Evolutionary conservation across 2,888 invertebrate genomes (phyloP).

Genomic region (Lycia hirtaria): DNA sequence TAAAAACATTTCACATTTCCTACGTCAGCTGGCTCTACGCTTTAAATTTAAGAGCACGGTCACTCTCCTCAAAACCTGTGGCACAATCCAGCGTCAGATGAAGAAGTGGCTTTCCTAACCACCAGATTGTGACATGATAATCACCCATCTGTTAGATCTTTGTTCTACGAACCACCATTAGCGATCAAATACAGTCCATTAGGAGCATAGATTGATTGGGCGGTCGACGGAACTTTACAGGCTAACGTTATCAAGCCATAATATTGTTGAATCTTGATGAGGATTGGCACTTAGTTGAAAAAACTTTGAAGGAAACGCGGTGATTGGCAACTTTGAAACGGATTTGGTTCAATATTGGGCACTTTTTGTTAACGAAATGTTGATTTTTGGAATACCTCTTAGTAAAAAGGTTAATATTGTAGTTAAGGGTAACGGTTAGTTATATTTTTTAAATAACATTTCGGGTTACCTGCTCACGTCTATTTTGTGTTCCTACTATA

Average conservation of each 20-base stretch:
- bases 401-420: neutral
- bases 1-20: too few species aligned
- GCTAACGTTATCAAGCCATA: constrained; percentile 49
- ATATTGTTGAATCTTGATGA: constrained; percentile 63
- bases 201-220: constrained; percentile 70
- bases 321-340: constrained; percentile 28
- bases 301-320: constrained; percentile 41
- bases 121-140: constrained; percentile 26
- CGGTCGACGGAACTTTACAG: constrained; percentile 59
- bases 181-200: constrained; percentile 70
- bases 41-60: too few species aligned
- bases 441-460: too few species aligned
- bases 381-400: constrained; percentile 1
- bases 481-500: too few species aligned
- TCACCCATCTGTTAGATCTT: constrained; percentile 34
- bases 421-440: too few species aligned
- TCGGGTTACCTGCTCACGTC: too few species aligned
- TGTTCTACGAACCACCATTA: constrained; percentile 66
- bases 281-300: constrained; percentile 62
- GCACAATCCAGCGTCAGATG: neutral
- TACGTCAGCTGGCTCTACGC: too few species aligned
- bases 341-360: constrained; percentile 9
- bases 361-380: neutral
- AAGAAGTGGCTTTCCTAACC: neutral
- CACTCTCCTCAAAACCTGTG: neutral